These are phyloP conservation scores for Meiosimyza decipiens DNA, from an alignment of 2,888 invertebrate genomes.

Conservation along the genomic window DNA sequence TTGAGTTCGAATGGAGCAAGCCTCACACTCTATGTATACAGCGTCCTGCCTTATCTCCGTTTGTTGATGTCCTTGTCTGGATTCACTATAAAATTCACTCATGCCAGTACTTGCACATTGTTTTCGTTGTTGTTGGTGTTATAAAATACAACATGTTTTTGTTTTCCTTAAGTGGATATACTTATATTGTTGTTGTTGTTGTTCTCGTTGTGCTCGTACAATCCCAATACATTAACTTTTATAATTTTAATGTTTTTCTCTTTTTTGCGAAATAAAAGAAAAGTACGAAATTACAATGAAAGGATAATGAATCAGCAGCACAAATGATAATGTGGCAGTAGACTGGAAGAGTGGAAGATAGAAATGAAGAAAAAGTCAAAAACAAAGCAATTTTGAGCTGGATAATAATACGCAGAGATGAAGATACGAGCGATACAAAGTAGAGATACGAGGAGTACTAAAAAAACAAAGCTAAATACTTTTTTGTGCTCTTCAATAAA, in stretches of 20 bases:
- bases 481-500: too few species aligned
- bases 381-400: constrained; percentile 9
- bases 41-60: not conserved
- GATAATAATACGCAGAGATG: not conserved
- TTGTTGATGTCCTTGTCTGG: constrained; percentile 12
- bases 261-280: not conserved
- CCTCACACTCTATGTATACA: not conserved
- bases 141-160: constrained; percentile 23
- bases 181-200: constrained; percentile 13
- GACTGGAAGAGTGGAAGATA: too few species aligned
- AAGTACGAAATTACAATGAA: constrained; percentile 15
- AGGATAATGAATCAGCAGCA: constrained; percentile 28
- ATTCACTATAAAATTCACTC: constrained; percentile 8
- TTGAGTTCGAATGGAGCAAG: constrained; percentile 4
- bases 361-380: not conserved
- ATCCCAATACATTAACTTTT: not conserved
- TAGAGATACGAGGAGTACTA: too few species aligned
- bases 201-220: constrained; percentile 8
- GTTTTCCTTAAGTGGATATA: constrained; percentile 27
- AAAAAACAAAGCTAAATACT: too few species aligned
- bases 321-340: not conserved
- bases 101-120: too few species aligned
- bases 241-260: not conserved
- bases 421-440: too few species aligned
- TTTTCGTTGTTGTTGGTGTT: not conserved